Evolutionary conservation across 2,113 vertebrate species (phyloP), one percentile per base, ranked within the genome.

Genomic region (Nothobranchius kuhntae): DNA sequence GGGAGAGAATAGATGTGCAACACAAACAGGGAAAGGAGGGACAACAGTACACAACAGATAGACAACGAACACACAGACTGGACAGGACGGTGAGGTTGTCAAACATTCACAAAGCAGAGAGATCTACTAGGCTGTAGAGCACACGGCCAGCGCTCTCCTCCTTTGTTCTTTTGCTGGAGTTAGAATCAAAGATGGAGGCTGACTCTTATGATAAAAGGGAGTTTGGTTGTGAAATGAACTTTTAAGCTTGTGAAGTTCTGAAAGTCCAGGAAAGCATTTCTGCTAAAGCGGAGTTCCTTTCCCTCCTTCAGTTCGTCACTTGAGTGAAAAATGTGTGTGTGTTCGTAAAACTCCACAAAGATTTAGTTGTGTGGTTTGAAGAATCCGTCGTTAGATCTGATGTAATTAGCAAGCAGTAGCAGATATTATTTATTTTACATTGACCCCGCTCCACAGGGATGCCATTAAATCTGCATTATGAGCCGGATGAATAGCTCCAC

Each of bases 161-260:
- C 59, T 46, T 14, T 14, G 21, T n/a, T 64, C 40, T 21, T 60
- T 57, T 51, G 35, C 40, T 48, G 40, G 48, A 59, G 73, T 59
- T 48, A 26, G 52, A 64, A 64, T 48, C 47, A 53, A 68, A 15
- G 53, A 42, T 53, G 53, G 58, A 68, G 65, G 54, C 65, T 69
- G 60, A 21, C 21, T 21, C 21, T 21, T 21, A 21, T 53, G 42
- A 62, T 30, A 75, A 17, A 63, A 56, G 40, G 13, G 8, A 51
- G 45, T 6, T 64, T 53, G 14, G 7, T 42, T 24, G n/a, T 21
- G 30, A 11, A 55, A 67, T 61, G 48, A 63, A n/a, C 14, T 1
- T 42, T 52, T 51, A n/a, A 13, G 21, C 21, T 1, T 21, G 21
- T 21, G 21, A 21, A 21, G 21, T 21, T 21, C 21, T 21, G 21